Evolutionary conservation across 2,113 vertebrate genomes (phyloP).

Genomic region (Proteles cristata): DNA sequence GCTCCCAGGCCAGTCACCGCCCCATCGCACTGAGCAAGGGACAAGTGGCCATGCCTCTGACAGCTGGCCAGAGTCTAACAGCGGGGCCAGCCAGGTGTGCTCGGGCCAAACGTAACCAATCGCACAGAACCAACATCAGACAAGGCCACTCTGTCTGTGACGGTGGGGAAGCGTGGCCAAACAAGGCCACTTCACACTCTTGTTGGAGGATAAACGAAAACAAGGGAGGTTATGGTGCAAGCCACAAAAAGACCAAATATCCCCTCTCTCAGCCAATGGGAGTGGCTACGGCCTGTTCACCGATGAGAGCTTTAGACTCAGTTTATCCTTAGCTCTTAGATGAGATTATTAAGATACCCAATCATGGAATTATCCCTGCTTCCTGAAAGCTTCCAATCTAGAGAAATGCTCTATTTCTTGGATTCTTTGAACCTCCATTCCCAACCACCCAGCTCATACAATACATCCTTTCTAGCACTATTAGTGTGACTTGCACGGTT

Average conservation of each 20-base stretch:
- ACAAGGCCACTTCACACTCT: neutral
- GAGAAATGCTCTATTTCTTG: neutral
- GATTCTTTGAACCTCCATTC: neutral
- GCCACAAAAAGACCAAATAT: neutral
- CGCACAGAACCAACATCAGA: neutral
- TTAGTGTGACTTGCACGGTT: fast-evolving
- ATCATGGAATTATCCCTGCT: neutral
- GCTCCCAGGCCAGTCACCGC: neutral
- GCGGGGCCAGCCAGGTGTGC: neutral
- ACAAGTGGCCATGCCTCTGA: neutral
- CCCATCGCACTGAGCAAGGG: neutral
- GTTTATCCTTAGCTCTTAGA: neutral
- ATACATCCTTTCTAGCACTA: neutral
- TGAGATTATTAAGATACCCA: neutral
- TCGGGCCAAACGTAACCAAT: neutral
- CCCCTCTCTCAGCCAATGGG: neutral
- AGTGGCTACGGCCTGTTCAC: neutral
- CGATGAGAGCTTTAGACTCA: neutral
- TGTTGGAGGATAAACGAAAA: neutral
- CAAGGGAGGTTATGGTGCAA: neutral
- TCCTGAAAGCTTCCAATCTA: neutral
- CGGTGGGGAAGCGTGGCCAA: neutral
- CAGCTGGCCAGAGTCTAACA: neutral
- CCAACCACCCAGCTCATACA: neutral
- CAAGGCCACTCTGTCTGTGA: neutral